Evolutionary conservation across 2,797 vertebrate genomes (phyloP), one percentile per base, ranked within the genome.

Genomic region (Enteromius mattozi): DNA sequence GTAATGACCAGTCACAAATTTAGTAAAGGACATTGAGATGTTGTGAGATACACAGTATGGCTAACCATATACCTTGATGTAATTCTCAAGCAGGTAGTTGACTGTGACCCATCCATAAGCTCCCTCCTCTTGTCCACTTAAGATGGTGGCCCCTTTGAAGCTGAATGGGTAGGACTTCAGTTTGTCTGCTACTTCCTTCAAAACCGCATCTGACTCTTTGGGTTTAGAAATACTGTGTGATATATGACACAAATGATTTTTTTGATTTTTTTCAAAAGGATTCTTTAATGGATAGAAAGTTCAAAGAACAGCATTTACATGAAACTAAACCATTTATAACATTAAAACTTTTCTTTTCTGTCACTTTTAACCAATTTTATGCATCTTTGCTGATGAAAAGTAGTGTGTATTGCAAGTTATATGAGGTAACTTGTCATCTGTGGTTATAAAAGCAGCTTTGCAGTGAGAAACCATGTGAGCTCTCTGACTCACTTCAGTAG

Each of bases 101-200:
- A 94, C 89, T 3, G 96, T 96, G 90, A 96, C 92, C 96, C 96
- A 97, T 63, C 94, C 95, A 0, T 95, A 95, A 16, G 95, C 91
- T 0, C 95, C 96, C 89, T 97, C 96, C 0, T 96, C 93, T 81
- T 91, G 88, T 16, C 96, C 96, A 0, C 91, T 84, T 69, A 97
- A 92, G 78, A 97, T 92, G 6, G 61, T 90, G 1, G 96, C 95
- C 0, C 96, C 96, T 87, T 77, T 91, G 84, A 96, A 97, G 66
- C 89, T 89, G 87, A 96, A 88, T 0, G 93, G 93, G 78, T 95
- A 95, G 5, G 89, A 77, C 59, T 2, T 84, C 69, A 96, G 87
- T 59, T 92, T 92, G 80, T 91, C 90, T 9, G 82, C 27, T 0
- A 96, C 91, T 80, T 92, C 94, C 0, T 88, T 87, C 75, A 96